Percentiles rank a stretch among this genome's conserved stretches.
Conservation (phyloP, 37 sponge, comb jelly and placozoan species). For the Beroe ovata region DNA sequence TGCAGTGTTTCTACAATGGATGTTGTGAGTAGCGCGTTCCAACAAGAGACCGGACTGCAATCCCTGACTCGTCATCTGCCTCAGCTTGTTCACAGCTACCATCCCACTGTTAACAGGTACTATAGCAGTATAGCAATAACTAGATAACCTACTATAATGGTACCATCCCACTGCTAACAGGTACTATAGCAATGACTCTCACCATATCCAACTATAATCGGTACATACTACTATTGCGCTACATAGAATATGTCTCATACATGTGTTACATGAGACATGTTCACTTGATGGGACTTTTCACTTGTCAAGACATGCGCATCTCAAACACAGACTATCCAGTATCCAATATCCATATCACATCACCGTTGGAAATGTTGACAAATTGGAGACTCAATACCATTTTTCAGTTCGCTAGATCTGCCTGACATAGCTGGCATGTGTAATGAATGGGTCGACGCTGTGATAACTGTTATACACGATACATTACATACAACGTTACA, state of each 20-base stretch:
- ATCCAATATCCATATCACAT: too few relatives aligned
- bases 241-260: too few relatives aligned
- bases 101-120: conserved; percentile 43
- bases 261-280: too few relatives aligned
- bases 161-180: conserved; percentile 8
- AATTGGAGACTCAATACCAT: too few relatives aligned
- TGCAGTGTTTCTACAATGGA: conserved; percentile 34
- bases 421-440: conserved; percentile 2
- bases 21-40: conserved; percentile 10
- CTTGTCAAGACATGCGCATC: too few relatives aligned
- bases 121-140: not conserved
- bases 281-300: too few relatives aligned
- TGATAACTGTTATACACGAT: not conserved
- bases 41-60: conserved; percentile 13
- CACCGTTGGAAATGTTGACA: too few relatives aligned
- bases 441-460: not conserved
- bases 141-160: not conserved
- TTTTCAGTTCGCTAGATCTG: conserved; percentile 3
- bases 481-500: not conserved
- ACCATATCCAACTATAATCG: not conserved
- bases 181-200: too few relatives aligned
- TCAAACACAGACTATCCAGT: too few relatives aligned
- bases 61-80: conserved; percentile 2
- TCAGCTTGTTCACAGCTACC: conserved; percentile 1
- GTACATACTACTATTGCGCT: too few relatives aligned